Evolutionary conservation across 2,113 vertebrate species (phyloP).

Genomic region (Lota lota): DNA sequence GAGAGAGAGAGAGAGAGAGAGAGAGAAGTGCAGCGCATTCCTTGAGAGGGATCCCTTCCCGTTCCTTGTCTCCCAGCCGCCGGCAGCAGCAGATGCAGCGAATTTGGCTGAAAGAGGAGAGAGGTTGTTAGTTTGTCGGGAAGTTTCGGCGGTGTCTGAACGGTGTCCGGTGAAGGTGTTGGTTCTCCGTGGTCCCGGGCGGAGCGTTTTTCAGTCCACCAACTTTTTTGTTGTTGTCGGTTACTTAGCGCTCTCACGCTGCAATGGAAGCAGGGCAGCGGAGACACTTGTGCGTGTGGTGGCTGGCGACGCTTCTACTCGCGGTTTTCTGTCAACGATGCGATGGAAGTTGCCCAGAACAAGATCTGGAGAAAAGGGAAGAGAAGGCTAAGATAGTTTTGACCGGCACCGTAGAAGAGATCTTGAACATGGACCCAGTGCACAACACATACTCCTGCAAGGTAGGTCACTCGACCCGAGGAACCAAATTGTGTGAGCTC

Average conservation of each 20-base stretch:
- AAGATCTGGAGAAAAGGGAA: constrained; percentile 83
- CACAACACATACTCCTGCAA: constrained; percentile 97
- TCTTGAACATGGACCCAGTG: constrained; percentile 94
- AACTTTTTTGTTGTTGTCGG: constrained; percentile 32
- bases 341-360: constrained; percentile 81
- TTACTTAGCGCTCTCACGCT: neutral
- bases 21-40: constrained; percentile 62
- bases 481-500: no score
- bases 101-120: constrained; percentile 37
- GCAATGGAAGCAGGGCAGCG: constrained; percentile 57
- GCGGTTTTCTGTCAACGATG: constrained; percentile 61
- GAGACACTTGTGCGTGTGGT: constrained; percentile 33
- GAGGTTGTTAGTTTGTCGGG: constrained; percentile 26
- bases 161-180: constrained; percentile 14
- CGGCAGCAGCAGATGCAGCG: constrained; percentile 60
- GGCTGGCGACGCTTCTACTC: constrained; percentile 64
- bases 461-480: constrained; percentile 65
- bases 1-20: neutral
- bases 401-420: constrained; percentile 96
- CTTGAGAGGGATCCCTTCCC: constrained; percentile 61
- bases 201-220: neutral
- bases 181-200: neutral
- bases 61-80: constrained; percentile 65
- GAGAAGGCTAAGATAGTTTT: constrained; percentile 93
- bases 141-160: constrained; percentile 41